Evolutionary conservation across 2,888 invertebrate species (phyloP).

Genomic region (Drosophila algonquin): DNA sequence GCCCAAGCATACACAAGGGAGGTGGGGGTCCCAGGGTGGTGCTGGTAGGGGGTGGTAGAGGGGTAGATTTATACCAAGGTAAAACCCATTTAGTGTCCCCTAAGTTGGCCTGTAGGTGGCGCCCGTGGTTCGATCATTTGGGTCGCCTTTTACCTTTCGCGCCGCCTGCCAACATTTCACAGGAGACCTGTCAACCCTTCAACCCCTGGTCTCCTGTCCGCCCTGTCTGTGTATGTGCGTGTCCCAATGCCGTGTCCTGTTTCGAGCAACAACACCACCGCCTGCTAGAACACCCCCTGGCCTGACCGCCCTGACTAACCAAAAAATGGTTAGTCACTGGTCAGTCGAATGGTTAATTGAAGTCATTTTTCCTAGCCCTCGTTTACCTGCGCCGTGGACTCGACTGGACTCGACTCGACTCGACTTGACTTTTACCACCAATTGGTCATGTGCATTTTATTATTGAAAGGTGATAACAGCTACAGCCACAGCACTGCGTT

Average conservation of each 20-base stretch:
- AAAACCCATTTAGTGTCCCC: slow-evolving; percentile 28
- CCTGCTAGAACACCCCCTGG: slow-evolving; percentile 11
- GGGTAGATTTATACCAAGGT: background rate
- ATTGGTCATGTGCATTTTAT: slow-evolving; percentile 59
- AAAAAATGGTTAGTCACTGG: slow-evolving; percentile 73
- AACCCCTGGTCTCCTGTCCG: slow-evolving; percentile 9
- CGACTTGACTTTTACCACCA: slow-evolving; percentile 13
- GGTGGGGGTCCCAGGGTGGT: background rate
- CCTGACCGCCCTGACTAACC: slow-evolving; percentile 22
- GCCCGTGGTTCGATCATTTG: slow-evolving; percentile 49
- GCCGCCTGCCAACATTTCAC: slow-evolving; percentile 17
- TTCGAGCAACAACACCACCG: background rate
- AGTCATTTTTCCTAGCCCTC: slow-evolving; percentile 72
- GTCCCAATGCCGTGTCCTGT: slow-evolving; percentile 16
- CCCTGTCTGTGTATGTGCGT: slow-evolving; percentile 43
- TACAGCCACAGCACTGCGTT: slow-evolving; percentile 31
- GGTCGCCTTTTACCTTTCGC: background rate
- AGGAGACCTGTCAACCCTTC: slow-evolving; percentile 57
- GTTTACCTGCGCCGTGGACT: slow-evolving; percentile 42
- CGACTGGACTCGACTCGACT: slow-evolving; percentile 22
- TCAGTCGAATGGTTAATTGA: slow-evolving; percentile 70
- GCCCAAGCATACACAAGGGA: slow-evolving; percentile 11
- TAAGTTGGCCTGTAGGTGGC: slow-evolving; percentile 53
- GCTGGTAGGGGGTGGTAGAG: background rate
- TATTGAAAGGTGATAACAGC: slow-evolving; percentile 77